Evolutionary conservation across 2,888 invertebrate genomes (phyloP).

Genomic region (Cistogaster globosa): DNA sequence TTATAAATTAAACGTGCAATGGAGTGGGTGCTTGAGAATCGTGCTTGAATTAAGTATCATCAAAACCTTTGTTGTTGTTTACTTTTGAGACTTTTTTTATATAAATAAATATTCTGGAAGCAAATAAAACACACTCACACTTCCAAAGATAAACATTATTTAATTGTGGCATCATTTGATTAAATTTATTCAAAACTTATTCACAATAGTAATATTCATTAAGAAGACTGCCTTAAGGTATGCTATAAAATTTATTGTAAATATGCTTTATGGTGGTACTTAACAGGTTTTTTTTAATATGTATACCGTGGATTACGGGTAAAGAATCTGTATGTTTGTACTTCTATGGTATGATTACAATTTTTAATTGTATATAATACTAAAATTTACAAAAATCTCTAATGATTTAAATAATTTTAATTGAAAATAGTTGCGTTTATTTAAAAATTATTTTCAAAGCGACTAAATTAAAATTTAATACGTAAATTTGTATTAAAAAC

Average conservation of each 20-base stretch:
- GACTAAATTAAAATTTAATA: too few relatives aligned
- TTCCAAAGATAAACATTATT: background rate
- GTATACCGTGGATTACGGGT: too few relatives aligned
- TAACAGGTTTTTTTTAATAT: too few relatives aligned
- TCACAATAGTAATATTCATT: background rate
- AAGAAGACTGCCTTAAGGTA: background rate
- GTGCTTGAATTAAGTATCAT: slow-evolving; percentile 63
- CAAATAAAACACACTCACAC: background rate
- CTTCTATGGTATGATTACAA: too few relatives aligned
- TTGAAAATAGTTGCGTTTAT: too few relatives aligned
- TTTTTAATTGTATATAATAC: too few relatives aligned
- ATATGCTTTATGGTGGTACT: too few relatives aligned
- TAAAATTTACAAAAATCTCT: too few relatives aligned
- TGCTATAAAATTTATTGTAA: background rate
- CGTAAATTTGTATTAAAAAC: too few relatives aligned
- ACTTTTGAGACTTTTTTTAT: background rate
- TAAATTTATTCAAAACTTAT: background rate
- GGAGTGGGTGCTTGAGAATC: slow-evolving; percentile 58
- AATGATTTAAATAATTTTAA: too few relatives aligned
- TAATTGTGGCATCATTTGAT: background rate
- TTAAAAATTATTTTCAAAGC: too few relatives aligned
- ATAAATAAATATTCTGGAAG: background rate
- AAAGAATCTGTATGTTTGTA: too few relatives aligned
- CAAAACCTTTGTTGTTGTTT: slow-evolving; percentile 11
- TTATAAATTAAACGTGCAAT: slow-evolving; percentile 48